phyloP scores from a whole-genome alignment of 1,140 invertebrate genomes.

The Argopecten irradians region DNA sequence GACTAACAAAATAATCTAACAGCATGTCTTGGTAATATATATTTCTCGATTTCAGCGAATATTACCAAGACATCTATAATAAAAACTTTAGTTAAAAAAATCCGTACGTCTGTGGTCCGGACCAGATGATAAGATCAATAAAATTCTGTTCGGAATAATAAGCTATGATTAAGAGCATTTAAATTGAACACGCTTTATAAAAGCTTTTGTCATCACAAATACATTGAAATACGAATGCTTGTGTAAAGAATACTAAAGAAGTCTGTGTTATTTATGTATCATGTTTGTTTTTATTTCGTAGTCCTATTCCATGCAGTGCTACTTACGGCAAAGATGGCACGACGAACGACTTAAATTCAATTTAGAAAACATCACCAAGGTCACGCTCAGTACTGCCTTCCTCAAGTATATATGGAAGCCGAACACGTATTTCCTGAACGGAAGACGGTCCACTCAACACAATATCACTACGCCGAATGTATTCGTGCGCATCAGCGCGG shows the following conservation, averaged over 20 bases:
- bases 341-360: conserved; percentile 78
- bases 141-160: too few species aligned
- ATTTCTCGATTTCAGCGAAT: too few species aligned
- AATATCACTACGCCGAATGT: conserved; percentile 97
- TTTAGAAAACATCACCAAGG: conserved; percentile 67
- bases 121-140: too few species aligned
- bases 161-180: not conserved
- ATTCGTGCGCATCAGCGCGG: conserved; percentile 86
- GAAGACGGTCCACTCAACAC: conserved; percentile 95
- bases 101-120: too few species aligned
- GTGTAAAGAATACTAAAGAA: too few species aligned
- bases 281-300: conserved; percentile 72
- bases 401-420: conserved; percentile 91
- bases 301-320: conserved; percentile 98
- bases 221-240: too few species aligned
- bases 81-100: too few species aligned
- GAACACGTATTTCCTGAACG: conserved; percentile 95
- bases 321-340: conserved; percentile 87
- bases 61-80: too few species aligned
- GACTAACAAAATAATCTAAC: too few species aligned
- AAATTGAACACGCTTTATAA: not conserved
- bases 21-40: too few species aligned
- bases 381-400: conserved; percentile 75
- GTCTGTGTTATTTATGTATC: too few species aligned
- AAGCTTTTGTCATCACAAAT: too few species aligned